Percentiles rank a stretch among this genome's conserved stretches.
phyloP scores from a whole-genome alignment of 2,888 invertebrate genomes.

The Chloromyia formosa region DNA sequence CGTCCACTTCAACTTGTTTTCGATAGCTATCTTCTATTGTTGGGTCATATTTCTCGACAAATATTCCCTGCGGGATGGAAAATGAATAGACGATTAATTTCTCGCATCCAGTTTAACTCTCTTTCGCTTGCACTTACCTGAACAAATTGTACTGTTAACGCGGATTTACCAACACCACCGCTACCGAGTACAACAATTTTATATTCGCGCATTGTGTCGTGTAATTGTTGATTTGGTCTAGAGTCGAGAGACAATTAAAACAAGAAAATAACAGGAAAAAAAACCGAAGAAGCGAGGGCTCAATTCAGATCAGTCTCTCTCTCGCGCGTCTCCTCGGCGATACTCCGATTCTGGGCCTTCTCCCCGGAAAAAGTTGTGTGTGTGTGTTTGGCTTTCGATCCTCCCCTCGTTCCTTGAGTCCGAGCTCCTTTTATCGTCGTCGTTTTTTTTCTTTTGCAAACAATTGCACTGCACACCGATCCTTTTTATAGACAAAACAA shows the following conservation, averaged over 20 bases:
- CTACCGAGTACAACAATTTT: conserved; percentile 99
- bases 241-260: too few species aligned
- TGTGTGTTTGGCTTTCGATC: neutral
- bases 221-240: neutral
- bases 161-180: conserved; percentile 99
- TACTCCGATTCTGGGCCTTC: too few species aligned
- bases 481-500: too few species aligned
- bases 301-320: too few species aligned
- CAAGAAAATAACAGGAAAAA: too few species aligned
- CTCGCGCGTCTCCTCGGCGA: too few species aligned
- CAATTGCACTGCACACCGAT: too few species aligned
- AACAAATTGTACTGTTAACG: conserved; percentile 64
- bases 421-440: neutral
- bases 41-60: conserved; percentile 99
- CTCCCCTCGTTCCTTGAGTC: neutral
- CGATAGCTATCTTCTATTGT: conserved; percentile 99
- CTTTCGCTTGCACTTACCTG: conserved; percentile 51
- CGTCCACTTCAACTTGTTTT: conserved; percentile 99
- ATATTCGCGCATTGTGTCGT: conserved; percentile 92
- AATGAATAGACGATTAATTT: neutral
- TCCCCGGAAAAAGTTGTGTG: too few species aligned
- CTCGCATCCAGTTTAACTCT: neutral
- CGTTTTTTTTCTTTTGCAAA: too few species aligned
- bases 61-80: conserved; percentile 77
- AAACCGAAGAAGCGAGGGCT: too few species aligned